phyloP scores from a whole-genome alignment of 2,888 invertebrate genomes.

The Troilus luridus region DNA sequence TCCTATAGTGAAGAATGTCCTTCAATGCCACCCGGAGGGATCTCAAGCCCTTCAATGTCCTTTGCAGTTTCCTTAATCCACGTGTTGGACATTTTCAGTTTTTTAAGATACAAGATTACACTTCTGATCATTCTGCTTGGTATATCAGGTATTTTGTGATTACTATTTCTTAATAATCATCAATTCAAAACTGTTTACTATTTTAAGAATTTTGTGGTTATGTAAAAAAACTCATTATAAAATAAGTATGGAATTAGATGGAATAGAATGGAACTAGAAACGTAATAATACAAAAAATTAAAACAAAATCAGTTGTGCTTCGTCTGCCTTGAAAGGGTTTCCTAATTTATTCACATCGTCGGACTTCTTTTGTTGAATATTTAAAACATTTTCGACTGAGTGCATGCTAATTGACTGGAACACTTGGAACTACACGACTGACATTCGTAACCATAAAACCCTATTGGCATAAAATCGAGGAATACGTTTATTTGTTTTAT shows the following conservation, averaged over 20 bases:
- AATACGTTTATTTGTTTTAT: not conserved
- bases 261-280: not conserved
- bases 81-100: too few relatives aligned
- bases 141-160: too few relatives aligned
- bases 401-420: not conserved
- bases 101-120: too few relatives aligned
- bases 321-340: not conserved
- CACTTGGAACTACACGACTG: not conserved
- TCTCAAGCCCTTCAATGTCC: too few relatives aligned
- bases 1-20: too few relatives aligned
- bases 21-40: too few relatives aligned
- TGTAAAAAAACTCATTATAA: not conserved
- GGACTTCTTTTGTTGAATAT: not conserved
- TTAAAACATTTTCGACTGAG: not conserved
- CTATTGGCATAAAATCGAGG: not conserved
- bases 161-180: not conserved
- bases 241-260: not conserved
- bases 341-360: not conserved
- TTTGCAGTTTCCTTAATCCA: too few relatives aligned
- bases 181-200: not conserved
- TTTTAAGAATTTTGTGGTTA: not conserved
- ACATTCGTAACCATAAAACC: not conserved
- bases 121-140: too few relatives aligned
- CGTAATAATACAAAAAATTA: not conserved
- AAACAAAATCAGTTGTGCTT: slow-evolving; percentile 8